A percentile compares a stretch with the other conserved stretches of the same genome.
Evolutionary conservation across 2,888 invertebrate genomes (phyloP).

Genomic region (Protodeltote pygarga): DNA sequence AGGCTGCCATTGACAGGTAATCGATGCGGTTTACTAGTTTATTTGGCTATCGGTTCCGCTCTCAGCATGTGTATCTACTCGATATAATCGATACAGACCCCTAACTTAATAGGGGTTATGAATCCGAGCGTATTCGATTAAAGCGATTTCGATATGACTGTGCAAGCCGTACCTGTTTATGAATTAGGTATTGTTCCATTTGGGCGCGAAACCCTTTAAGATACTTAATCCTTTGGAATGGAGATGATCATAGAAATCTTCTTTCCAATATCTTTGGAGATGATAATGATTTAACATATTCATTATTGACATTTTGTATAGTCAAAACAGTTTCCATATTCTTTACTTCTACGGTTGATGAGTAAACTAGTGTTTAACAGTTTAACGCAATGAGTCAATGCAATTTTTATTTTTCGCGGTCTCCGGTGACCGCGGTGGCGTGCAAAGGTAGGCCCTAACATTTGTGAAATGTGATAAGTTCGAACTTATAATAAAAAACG

Average conservation of each 20-base stretch:
- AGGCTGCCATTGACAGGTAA: constrained; percentile 84
- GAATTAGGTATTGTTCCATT: constrained; percentile 13
- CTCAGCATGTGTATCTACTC: constrained; percentile 79
- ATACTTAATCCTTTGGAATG: constrained; percentile 20
- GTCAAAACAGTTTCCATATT: too few species aligned
- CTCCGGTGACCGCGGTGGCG: too few species aligned
- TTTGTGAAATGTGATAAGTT: too few species aligned
- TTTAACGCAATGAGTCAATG: too few species aligned
- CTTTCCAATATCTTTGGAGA: too few species aligned
- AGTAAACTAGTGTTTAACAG: too few species aligned
- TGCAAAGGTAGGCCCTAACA: too few species aligned
- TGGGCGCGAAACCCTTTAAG: constrained; percentile 11
- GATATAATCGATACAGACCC: constrained; percentile 76
- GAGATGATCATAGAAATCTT: background rate
- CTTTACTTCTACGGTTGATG: too few species aligned
- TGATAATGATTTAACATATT: constrained; percentile 20
- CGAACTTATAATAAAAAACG: too few species aligned
- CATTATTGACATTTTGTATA: too few species aligned
- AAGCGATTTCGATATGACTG: constrained; percentile 59
- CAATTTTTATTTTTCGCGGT: too few species aligned
- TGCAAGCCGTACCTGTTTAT: constrained; percentile 37
- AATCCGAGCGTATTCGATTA: constrained; percentile 72
- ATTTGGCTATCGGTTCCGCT: constrained; percentile 84
- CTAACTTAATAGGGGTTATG: constrained; percentile 71
- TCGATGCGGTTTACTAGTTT: constrained; percentile 85